Base-by-base conservation (phyloP, 2,113 vertebrate genomes). In the Sprattus sprattus region DNA sequence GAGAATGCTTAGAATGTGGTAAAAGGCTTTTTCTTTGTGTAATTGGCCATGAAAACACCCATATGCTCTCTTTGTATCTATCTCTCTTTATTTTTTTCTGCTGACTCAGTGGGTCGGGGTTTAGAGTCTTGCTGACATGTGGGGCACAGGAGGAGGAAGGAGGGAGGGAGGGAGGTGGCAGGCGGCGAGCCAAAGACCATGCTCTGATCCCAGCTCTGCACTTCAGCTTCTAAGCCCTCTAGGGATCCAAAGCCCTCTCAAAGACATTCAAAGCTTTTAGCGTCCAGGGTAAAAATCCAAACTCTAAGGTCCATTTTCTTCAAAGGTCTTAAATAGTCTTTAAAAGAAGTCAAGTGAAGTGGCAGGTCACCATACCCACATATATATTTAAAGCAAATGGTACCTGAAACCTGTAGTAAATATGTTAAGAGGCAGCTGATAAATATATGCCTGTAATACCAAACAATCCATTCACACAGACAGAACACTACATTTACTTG, bases 11-110 rank as follows among this genome's bases (percentile, higher is more conserved):
- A 78, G 71, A 78, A 78, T 44, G 71, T 78, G 71, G 71, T 39
- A 39, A 78, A 78, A 78, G 71, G 32, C 28, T 78, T 78, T 78
- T 78, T 78, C 71, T 78, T 78, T 28, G 71, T 78, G 71, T 78
- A 78, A 78, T 78, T 78, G 71, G 71, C 25, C 71, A 78, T 78
- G 71, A 39, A 78, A 78, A 78, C 28, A 78, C 28, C 71, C 71
- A 78, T 78, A 78, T 78, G 71, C 71, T 78, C 25, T 78, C 28
- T 32, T 25, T 71, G 10, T 71, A 25, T 4, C 25, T 32, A 25
- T 15, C 64, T 32, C 25, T 32, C 28, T 71, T 15, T 28, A 7
- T 1, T 13, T 39, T 39, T 78, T 78, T 78, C 25, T 78, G 71
- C 71, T 78, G 71, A 78, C 28, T 78, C 71, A 16, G 71, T 78